phyloP scores from a whole-genome alignment of 2,113 vertebrate species.

The Lota lota region DNA sequence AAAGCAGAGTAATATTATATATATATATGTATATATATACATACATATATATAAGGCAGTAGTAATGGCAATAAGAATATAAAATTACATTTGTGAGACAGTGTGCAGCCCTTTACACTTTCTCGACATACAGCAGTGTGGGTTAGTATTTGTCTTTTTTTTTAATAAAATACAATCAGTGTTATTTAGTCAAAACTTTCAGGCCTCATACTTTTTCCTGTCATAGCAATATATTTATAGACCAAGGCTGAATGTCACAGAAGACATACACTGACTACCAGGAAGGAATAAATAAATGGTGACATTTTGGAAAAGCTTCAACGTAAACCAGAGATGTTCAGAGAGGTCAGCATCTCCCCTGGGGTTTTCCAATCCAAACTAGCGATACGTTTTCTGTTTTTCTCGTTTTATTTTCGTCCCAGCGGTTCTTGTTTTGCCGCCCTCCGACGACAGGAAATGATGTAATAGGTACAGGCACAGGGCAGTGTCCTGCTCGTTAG shows the following conservation, averaged over 20 bases:
- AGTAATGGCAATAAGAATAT: constrained; percentile 6
- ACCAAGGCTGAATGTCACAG: constrained; percentile 43
- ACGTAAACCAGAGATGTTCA: constrained; percentile 41
- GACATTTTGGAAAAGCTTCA: constrained; percentile 53
- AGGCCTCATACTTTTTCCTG: constrained; percentile 13
- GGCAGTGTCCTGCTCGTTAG: constrained; percentile 1
- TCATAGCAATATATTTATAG: constrained; percentile 25
- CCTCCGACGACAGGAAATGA: constrained; percentile 31
- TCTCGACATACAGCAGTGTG: constrained; percentile 18
- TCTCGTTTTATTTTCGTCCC: too few relatives aligned
- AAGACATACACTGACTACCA: constrained; percentile 26
- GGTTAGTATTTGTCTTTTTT: constrained; percentile 6
- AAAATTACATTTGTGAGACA: constrained; percentile 2
- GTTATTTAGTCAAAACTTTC: too few relatives aligned
- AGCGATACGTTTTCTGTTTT: constrained; percentile 24
- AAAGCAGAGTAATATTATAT: neutral
- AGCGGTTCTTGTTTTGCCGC: too few relatives aligned
- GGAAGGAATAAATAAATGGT: constrained; percentile 59
- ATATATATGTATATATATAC: neutral
- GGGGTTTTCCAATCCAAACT: constrained; percentile 38
- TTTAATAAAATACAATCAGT: neutral
- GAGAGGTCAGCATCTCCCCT: constrained; percentile 15
- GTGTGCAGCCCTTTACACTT: constrained; percentile 12
- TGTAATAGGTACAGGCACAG: constrained; percentile 26
- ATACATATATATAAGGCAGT: neutral